These are phyloP conservation scores for Lymantria monacha DNA, from an alignment of 2,888 invertebrate genomes.

Conservation along the genomic window DNA sequence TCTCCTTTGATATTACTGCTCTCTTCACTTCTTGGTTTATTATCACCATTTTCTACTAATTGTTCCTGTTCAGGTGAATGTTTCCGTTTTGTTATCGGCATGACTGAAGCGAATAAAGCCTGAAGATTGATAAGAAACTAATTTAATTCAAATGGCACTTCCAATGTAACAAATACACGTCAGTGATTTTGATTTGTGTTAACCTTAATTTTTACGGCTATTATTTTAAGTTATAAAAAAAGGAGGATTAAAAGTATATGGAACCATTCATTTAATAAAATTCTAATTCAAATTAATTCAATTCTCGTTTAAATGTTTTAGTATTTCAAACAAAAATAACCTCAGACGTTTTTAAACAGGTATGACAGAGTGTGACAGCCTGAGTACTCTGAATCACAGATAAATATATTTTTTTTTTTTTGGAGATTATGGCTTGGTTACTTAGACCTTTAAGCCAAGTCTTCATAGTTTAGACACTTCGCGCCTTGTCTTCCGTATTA, in stretches of 20 bases:
- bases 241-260: not conserved
- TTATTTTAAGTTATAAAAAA: not conserved
- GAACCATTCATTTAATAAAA: not conserved
- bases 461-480: no score
- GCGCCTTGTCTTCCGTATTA: no score
- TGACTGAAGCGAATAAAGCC: constrained; percentile 59
- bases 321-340: no score
- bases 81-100: constrained; percentile 72
- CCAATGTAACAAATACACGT: constrained; percentile 62
- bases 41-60: constrained; percentile 70
- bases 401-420: no score
- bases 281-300: not conserved
- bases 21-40: constrained; percentile 39
- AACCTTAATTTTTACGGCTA: constrained; percentile 66
- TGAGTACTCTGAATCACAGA: no score
- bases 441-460: no score
- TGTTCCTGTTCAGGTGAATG: constrained; percentile 62
- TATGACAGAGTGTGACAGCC: no score
- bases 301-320: no score
- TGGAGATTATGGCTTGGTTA: no score
- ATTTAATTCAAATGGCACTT: constrained; percentile 16
- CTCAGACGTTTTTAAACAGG: no score
- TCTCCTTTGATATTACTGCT: constrained; percentile 86
- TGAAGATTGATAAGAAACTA: constrained; percentile 38
- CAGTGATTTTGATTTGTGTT: constrained; percentile 37